Base-by-base conservation (phyloP, 2,888 invertebrate genomes). In the Rhynchonema sp. region DNA sequence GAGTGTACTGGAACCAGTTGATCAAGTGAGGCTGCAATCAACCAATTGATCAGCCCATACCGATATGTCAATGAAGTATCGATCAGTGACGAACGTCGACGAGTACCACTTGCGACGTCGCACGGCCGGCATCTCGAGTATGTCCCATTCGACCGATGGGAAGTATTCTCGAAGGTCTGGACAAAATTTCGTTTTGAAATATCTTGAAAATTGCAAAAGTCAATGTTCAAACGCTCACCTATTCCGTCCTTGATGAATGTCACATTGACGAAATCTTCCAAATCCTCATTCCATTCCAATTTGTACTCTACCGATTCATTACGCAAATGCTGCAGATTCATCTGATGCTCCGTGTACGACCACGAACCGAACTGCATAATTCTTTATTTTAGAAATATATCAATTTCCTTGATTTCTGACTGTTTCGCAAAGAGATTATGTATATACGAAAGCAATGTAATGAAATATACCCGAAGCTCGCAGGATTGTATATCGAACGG, bases 61-160 rank as follows among this genome's bases (percentile, higher is more conserved):
- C 55, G 55, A 20, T 13, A 55, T 27, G 26, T 28, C 26, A 27
- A 55, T 55, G 27, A 22, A 55, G 6, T 13, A 9, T 28, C 55
- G 26, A 26, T 22, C 27, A 6, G 9, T 29, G 23, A 38, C 38
- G 38, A 38, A 38, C 38, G 38, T 38, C 38, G 38, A 6, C 17
- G 38, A 6, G 38, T 38, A 38, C 38, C 9, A 6, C 38, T 38
- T 38, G 38, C 38, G 38, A 55, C 69, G 67, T 27, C 73, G 66
- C 60, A 63, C 64, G 60, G 74, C 74, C 17, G 71, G 70, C 25
- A 91, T 92, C 65, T 85, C 82, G 83, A 92, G 84, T 70, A 94
- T 88, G 77, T 92, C 92, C 94, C 92, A 94, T 78, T 94, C 92
- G 63, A 91, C 91, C 70, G 90, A 90, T 75, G 89, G 86, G 79